Percentiles rank a stretch among this genome's conserved stretches.
Evolutionary conservation across 2,797 vertebrate genomes (phyloP).

Genomic region (Tamandua tetradactyla): DNA sequence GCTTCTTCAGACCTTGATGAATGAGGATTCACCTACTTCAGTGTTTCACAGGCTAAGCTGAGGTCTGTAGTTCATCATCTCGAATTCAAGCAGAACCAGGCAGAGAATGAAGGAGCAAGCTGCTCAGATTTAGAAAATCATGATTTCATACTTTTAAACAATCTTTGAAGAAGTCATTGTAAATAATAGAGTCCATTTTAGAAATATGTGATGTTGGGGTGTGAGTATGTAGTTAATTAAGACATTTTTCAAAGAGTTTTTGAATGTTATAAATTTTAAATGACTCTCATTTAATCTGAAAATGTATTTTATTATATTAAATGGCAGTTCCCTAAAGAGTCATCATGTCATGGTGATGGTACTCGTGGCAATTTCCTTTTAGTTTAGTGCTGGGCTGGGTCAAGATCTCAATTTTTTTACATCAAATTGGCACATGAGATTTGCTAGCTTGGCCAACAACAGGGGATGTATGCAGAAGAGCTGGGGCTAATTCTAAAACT

Average conservation of each 20-base stretch:
- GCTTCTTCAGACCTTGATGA: neutral
- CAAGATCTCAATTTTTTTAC: conserved; percentile 25
- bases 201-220: neutral
- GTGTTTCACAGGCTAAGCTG: neutral
- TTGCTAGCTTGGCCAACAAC: conserved; percentile 14
- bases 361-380: neutral
- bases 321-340: neutral
- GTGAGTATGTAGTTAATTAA: conserved; percentile 4
- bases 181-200: neutral
- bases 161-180: neutral
- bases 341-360: neutral
- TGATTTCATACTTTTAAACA: neutral
- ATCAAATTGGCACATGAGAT: neutral
- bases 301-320: neutral
- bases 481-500: conserved; percentile 19
- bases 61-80: neutral
- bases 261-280: conserved; percentile 45
- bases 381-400: neutral
- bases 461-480: neutral
- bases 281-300: conserved; percentile 36
- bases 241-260: conserved; percentile 25
- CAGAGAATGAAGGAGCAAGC: neutral
- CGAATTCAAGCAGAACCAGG: neutral
- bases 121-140: neutral
- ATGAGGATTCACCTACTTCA: neutral